Evolutionary conservation across 2,888 invertebrate genomes (phyloP), one percentile per base, ranked within the genome.

Genomic region (Tillus elongatus): DNA sequence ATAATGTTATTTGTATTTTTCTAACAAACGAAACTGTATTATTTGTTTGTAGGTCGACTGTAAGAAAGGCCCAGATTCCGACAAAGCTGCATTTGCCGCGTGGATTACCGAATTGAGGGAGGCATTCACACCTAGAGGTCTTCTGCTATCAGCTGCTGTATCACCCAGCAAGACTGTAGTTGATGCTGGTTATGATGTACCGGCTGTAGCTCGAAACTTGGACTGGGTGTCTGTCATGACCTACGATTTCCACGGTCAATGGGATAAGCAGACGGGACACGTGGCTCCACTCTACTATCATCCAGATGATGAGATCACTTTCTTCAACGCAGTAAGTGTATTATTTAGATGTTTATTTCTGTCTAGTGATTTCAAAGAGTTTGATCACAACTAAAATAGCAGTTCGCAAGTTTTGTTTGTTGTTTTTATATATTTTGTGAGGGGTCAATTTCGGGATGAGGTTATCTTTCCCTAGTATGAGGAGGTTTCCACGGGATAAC

Each of bases 161-260:
- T 86, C 89, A 0, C 89, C 90, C 0, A 89, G 82, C 59, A 90
- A 89, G 65, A 81, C 78, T 47, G 85, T 91, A 0, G 83, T 91
- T 38, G 89, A 91, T 58, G 81, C 79, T 2, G 85, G 72, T 53
- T 91, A 91, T 57, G 82, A 90, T 53, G 87, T 91, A 0, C 79
- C 82, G 0, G 71, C 75, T 0, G 56, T 91, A 2, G 79, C 83
- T 0, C 70, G 74, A 47, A 75, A 83, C 57, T 68, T 91, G 37
- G 90, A 91, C 58, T 90, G 89, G 87, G 84, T 91, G 33, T 85
- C 89, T 1, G 87, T 91, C 0, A 91, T 91, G 91, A 82, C 88
- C 0, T 91, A 91, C 53, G 91, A 91, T 57, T 89, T 80, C 66
- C 89, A 90, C 50, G 90, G 90, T 0, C 88, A 88, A 53, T 91